These are phyloP conservation scores for Lacerta agilis DNA, from an alignment of 2,797 vertebrate genomes.

Conservation along the genomic window DNA sequence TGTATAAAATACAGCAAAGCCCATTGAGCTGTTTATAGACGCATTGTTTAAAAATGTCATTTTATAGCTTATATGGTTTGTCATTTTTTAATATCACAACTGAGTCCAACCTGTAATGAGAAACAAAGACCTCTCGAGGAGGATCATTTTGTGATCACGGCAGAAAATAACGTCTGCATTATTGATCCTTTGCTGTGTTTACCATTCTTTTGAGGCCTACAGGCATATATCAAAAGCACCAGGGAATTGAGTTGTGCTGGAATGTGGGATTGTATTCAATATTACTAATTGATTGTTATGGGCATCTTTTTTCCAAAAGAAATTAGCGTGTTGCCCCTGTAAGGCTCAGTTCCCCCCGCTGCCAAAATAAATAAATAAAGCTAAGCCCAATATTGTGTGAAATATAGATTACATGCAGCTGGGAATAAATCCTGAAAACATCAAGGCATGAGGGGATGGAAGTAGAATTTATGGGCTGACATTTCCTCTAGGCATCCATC, in stretches of 20 bases:
- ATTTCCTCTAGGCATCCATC: not conserved
- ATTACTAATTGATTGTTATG: not conserved
- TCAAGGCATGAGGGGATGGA: not conserved
- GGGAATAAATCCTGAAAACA: not conserved
- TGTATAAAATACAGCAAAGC: not conserved
- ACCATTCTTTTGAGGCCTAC: not conserved
- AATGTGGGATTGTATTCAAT: not conserved
- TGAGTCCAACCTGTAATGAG: not conserved
- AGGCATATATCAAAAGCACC: not conserved
- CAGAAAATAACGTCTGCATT: not conserved
- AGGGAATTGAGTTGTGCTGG: not conserved
- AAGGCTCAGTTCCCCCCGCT: not conserved
- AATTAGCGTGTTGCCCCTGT: not conserved
- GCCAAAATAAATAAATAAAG: too few relatives aligned
- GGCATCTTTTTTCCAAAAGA: not conserved
- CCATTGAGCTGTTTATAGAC: not conserved
- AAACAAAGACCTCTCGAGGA: not conserved
- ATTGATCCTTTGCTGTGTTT: conserved; percentile 4
- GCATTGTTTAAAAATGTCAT: not conserved
- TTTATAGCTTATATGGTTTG: not conserved
- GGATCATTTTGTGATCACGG: not conserved
- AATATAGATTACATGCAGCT: not conserved
- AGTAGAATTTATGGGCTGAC: not conserved
- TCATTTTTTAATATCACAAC: not conserved
- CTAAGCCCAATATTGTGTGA: not conserved